Conservation (phyloP, 2,888 invertebrate genomes). For the Limnephilus rhombicus region DNA sequence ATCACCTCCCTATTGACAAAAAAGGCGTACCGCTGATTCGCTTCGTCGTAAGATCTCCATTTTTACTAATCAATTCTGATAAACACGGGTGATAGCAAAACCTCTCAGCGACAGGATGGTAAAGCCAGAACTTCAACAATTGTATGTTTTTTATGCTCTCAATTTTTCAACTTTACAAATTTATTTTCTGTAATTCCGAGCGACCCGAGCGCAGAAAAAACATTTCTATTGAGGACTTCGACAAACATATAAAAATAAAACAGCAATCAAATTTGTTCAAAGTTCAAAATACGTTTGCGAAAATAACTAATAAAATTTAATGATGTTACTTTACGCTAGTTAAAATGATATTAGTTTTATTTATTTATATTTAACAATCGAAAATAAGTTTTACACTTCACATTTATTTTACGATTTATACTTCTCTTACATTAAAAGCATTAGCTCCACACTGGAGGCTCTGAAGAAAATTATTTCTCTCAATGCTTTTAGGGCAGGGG, state of each 20-base stretch:
- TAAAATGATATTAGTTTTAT: too few species aligned
- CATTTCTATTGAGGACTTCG: too few species aligned
- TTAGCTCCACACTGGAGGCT: too few species aligned
- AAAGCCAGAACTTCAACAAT: background rate
- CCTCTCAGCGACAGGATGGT: background rate
- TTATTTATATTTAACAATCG: too few species aligned
- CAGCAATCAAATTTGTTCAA: background rate
- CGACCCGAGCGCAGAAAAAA: background rate
- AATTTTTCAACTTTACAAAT: background rate
- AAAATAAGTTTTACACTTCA: too few species aligned
- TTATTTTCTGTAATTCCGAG: background rate
- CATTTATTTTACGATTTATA: too few species aligned
- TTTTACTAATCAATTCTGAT: background rate
- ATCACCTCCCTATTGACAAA: background rate
- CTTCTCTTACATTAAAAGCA: too few species aligned
- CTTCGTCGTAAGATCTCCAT: background rate
- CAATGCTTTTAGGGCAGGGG: too few species aligned
- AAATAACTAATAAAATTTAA: background rate
- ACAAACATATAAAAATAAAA: background rate
- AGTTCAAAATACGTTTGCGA: background rate
- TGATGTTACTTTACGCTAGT: background rate
- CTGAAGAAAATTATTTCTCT: too few species aligned
- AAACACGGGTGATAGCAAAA: background rate
- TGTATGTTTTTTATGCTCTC: background rate
- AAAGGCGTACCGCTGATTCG: background rate